Percentiles rank a stretch among this genome's conserved stretches.
Conservation (phyloP, 2,113 vertebrate species). For the Pelusios castaneus region DNA sequence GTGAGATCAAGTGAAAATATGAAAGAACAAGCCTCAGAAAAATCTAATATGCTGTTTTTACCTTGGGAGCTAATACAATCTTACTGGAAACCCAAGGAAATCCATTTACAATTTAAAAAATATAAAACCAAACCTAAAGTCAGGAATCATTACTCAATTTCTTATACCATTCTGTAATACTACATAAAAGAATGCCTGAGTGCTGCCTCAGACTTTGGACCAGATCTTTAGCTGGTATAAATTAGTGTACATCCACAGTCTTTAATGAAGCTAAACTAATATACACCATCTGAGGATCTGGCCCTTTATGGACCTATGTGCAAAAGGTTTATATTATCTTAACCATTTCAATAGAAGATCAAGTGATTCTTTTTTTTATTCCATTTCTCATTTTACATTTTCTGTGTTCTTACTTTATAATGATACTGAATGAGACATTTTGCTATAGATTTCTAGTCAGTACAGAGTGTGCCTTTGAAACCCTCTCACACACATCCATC, state of each 20-base stretch:
- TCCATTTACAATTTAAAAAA: background rate
- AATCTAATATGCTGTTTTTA: background rate
- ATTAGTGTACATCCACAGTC: background rate
- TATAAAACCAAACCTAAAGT: background rate
- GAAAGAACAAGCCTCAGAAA: slow-evolving; percentile 12
- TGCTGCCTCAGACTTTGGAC: background rate
- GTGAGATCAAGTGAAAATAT: slow-evolving; percentile 32
- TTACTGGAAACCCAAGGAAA: background rate
- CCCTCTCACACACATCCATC: background rate
- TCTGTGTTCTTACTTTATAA: background rate
- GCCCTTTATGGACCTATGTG: background rate
- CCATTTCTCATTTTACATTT: background rate
- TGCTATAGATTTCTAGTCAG: background rate
- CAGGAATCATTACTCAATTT: slow-evolving; percentile 5
- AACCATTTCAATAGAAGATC: background rate
- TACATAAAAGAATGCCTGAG: background rate
- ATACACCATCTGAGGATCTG: background rate
- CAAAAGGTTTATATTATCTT: background rate
- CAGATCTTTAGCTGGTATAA: background rate
- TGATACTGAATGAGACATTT: background rate
- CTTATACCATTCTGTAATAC: background rate
- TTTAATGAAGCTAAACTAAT: background rate
- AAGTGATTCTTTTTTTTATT: no score
- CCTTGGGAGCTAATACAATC: background rate
- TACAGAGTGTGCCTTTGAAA: background rate